A percentile compares a stretch with the other conserved stretches of the same genome.
These are phyloP conservation scores for Aptenodytes forsteri DNA, from an alignment of 2,113 vertebrate species.

Conservation along the genomic window DNA sequence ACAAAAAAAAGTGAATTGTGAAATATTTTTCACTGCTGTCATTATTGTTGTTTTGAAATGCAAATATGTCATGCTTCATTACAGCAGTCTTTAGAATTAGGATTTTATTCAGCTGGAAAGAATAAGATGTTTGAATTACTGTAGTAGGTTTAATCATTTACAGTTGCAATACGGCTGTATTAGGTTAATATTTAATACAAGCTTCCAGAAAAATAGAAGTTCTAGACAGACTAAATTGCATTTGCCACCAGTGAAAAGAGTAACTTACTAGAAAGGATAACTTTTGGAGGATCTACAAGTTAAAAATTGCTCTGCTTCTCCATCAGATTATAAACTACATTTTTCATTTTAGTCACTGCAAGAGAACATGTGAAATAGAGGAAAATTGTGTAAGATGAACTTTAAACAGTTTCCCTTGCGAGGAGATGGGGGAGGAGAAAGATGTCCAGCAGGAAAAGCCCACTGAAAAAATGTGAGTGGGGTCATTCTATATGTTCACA, in stretches of 20 bases:
- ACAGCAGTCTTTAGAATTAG: not conserved
- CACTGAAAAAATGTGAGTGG: not conserved
- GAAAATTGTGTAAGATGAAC: not conserved
- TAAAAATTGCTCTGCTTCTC: not conserved
- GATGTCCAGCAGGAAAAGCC: not conserved
- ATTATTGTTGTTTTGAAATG: slow-evolving; percentile 30
- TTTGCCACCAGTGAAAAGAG: not conserved
- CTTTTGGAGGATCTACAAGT: not conserved
- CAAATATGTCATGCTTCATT: not conserved
- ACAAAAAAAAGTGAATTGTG: not conserved
- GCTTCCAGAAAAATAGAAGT: not conserved
- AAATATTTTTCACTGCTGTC: slow-evolving; percentile 24
- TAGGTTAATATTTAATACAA: slow-evolving; percentile 14
- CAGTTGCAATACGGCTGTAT: not conserved
- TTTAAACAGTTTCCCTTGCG: not conserved
- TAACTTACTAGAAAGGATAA: not conserved
- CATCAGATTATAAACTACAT: not conserved
- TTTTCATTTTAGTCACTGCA: not conserved
- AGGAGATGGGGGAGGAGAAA: not conserved
- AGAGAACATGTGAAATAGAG: not conserved
- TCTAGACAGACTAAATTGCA: not conserved
- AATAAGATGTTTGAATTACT: not conserved
- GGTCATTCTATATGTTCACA: not conserved
- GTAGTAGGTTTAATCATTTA: not conserved
- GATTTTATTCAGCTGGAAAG: not conserved